Base-by-base conservation (phyloP, 2,113 vertebrate genomes). In the Notarius lentiginosus region DNA sequence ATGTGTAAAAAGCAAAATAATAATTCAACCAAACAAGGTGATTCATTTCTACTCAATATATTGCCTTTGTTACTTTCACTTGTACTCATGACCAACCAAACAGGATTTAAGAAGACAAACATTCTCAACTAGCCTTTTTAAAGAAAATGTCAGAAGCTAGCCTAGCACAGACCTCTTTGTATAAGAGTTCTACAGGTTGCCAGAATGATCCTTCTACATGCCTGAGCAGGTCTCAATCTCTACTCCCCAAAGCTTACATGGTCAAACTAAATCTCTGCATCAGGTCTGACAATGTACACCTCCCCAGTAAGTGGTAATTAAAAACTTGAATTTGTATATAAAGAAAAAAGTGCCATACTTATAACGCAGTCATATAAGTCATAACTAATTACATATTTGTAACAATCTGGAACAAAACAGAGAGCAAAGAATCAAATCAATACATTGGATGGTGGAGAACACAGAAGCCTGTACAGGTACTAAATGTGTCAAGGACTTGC, bases 141-240 rank as follows among this genome's bases (percentile, higher is more conserved):
- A 30, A 15, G 53, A 60, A 14, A 49, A 22, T 5, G 34, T 60
- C 18, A 61, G 55, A 80, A 68, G 72, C 73, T 20, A 58, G 58
- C 58, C 76, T 27, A 58, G 63, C 41, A 10, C 2, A 73, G 73
- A 73, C 24, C 76, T 82, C 82, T 85, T 75, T 79, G 70, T 65
- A 41, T n/a, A 47, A 73, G 24, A 65, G 56, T 73, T 80, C 79
- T 66, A 87, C 85, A 87, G 70, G 83, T 86, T 86, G 84, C 17
- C 55, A 60, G 41, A 63, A 24, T 55, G 73, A 80, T 70, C 27
- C 41, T 70, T 79, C 53, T 85, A 56, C 84, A 49, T 87, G 83
- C 76, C 80, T 81, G 63, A 83, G 86, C 89, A 87, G 60, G 80
- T 58, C 41, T 68, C 83, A 79, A 84, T 84, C 87, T 51, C 58